Evolutionary conservation across 2,888 invertebrate species (phyloP).

Genomic region (Drosophila testacea): DNA sequence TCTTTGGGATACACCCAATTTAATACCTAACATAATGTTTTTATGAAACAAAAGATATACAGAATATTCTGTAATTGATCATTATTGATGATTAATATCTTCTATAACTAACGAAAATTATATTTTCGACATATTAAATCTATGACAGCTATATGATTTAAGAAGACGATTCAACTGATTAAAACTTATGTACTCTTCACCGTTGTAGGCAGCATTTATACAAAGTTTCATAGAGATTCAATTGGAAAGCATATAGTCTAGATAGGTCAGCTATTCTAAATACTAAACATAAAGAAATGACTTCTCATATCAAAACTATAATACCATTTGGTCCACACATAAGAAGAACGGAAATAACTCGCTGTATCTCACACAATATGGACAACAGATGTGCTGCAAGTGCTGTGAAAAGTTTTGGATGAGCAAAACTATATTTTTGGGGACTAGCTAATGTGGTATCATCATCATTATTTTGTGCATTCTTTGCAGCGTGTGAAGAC

Average conservation of each 20-base stretch:
- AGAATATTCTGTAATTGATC: no score
- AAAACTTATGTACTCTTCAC: no score
- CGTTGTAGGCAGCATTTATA: background rate
- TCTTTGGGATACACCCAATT: background rate
- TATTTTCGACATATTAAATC: no score
- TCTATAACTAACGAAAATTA: background rate
- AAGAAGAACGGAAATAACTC: conserved; percentile 18
- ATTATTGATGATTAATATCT: no score
- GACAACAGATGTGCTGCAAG: conserved; percentile 60
- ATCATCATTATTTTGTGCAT: conserved; percentile 18
- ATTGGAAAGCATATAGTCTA: background rate
- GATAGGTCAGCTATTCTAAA: background rate
- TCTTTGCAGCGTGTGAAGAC: conserved; percentile 68
- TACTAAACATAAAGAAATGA: background rate
- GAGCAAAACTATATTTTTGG: conserved; percentile 12
- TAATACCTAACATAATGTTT: conserved; percentile 7
- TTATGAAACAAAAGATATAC: background rate
- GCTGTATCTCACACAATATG: conserved; percentile 58
- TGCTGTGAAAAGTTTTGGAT: conserved; percentile 20
- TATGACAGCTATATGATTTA: no score
- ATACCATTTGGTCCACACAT: background rate
- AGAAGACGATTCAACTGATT: no score
- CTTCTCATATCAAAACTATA: background rate
- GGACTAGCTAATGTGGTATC: conserved; percentile 41
- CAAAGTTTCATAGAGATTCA: background rate